Conservation (phyloP, 30 jellyfish, hydroid and myxozoan genomes). For the Aurelia sp. region DNA sequence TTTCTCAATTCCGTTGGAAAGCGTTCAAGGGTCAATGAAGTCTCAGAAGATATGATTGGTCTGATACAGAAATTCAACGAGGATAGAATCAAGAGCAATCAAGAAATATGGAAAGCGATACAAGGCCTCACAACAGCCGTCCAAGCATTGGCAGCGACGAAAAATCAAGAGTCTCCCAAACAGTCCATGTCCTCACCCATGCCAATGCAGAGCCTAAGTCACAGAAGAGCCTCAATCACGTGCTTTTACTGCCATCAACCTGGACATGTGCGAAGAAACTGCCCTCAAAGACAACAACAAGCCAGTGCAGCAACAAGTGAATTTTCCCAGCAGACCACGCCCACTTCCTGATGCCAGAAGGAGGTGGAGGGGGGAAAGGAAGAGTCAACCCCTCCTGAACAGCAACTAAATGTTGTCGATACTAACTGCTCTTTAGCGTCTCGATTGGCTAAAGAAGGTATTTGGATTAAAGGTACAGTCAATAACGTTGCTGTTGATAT, state of each 20-base stretch:
- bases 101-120: constrained; percentile 53
- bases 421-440: too few species aligned
- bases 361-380: not conserved
- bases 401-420: too few species aligned
- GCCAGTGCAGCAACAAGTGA: not conserved
- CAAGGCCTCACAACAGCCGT: constrained; percentile 59
- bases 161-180: too few species aligned
- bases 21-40: constrained; percentile 22
- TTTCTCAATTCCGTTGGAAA: constrained; percentile 48
- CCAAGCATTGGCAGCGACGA: constrained; percentile 28
- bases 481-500: too few species aligned
- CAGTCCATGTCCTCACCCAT: too few species aligned
- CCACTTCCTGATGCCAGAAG: not conserved
- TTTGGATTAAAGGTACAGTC: too few species aligned
- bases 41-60: constrained; percentile 42
- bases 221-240: not conserved
- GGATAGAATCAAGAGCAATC: constrained; percentile 35
- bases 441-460: too few species aligned
- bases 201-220: too few species aligned
- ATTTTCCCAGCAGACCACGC: not conserved
- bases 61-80: constrained; percentile 48
- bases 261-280: constrained; percentile 42
- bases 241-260: constrained; percentile 56
- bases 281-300: constrained; percentile 17
- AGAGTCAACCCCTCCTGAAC: too few species aligned